Evolutionary conservation across 2,113 vertebrate species (phyloP), one percentile per base, ranked within the genome.

Genomic region (Zosterops hypoxanthus): DNA sequence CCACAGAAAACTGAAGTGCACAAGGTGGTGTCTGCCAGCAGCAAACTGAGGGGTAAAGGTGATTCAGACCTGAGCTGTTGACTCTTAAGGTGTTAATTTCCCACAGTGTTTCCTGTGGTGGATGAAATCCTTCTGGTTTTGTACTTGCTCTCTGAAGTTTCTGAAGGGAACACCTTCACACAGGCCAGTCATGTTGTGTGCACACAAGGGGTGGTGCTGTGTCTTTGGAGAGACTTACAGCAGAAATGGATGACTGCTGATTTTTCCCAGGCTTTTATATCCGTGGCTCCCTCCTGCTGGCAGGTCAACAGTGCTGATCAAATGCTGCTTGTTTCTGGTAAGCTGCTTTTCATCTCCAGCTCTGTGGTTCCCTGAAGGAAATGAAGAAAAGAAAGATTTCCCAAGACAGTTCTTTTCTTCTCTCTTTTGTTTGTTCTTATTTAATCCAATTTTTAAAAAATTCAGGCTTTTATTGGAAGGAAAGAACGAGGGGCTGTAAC

Each of bases 231-330:
- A 69, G 55, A 24, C 0, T 2, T 14, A 11, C 2, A 5, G 78
- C 75, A 92, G 87, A 76, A 94, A 92, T 39, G 46, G 46, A 66
- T 47, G 39, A 24, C 47, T 77, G 82, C 53, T 82, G 89, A 34
- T 94, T 92, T 97, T 92, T 36, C 50, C 82, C 71, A 70, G 81
- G 78, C 84, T 94, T 90, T 95, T 82, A 59, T 69, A 95, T 92
- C 92, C 63, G 18, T 82, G 66, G 59, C 91, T 94, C 87, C 92
- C 90, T 93, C 89, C 93, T 90, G 82, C 92, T 97, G 96, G 63
- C 52, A 77, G 93, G 95, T 95, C 94, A 96, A 47, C 82, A 82
- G 61, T 15, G 50, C 82, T 95, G 95, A 97, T 97, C 95, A 96
- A 95, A 93, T 90, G 82, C 87, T 91, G 82, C 93, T 95, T 91